Base-by-base conservation (phyloP, 30 jellyfish, hydroid and myxozoan species). In the Thelohanellus kitauei region DNA sequence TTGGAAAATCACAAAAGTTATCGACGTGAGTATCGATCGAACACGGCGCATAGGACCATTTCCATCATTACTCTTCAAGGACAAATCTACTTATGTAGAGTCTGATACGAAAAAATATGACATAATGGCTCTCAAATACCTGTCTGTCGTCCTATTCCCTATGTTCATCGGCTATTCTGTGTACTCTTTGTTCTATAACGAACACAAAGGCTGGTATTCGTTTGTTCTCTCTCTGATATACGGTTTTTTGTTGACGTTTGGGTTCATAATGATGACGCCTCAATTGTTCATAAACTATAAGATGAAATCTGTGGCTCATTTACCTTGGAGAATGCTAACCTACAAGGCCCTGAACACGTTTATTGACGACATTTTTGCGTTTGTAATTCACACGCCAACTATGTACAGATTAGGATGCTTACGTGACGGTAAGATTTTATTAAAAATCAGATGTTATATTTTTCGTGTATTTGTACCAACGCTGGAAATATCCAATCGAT, bases 191-290 rank as follows among this genome's bases (percentile, higher is more conserved):
- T 31, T 73, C 10, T 73, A 73, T 59, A 46, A 56, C 21, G 87
- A 73, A 33, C 92, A 73, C 54, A 73, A 73, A 51, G 92, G 92
- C 13, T 73, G 92, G 92, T 73, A 73, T 50, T 60, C 87, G 0
- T 73, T 63, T 49, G 87, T 73, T 18, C 65, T 73, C 12, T 60
- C 71, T 44, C 57, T 73, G 41, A 51, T 83, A 54, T 73, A 73
- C 37, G 92, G 92, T 16, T 73, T 73, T 41, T 44, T 73, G 52
- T 57, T 73, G 3, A 73, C 82, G 33, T 73, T 73, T 33, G 92
- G 85, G 25, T 75, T 75, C 54, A 64, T 75, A 19, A 63, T 75
- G 89, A 75, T 75, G 95, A 64, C 89, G 17, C 95, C 95, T 14
- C 95, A 75, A 49, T 48, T 75, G 48, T 75, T 75, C 37, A 64